A percentile compares a stretch with the other conserved stretches of the same genome.
Evolutionary conservation across 2,113 vertebrate species (phyloP).

Genomic region (Cathartes aura): DNA sequence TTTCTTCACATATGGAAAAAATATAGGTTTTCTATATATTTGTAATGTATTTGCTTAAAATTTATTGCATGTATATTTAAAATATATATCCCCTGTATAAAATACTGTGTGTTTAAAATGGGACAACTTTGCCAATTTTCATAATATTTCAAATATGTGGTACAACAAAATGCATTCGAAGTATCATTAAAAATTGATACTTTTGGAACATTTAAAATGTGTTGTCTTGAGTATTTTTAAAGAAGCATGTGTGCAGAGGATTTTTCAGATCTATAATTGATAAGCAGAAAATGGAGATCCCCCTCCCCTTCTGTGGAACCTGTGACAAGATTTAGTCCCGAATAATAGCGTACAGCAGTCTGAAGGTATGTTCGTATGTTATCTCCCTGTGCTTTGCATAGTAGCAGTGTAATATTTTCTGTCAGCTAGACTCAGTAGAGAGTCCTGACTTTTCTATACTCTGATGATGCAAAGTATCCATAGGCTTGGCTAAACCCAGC

Average conservation of each 20-base stretch:
- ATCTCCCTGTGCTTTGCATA: background rate
- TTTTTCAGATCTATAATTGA: background rate
- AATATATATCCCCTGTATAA: conserved; percentile 34
- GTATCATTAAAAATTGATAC: background rate
- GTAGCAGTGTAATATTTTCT: background rate
- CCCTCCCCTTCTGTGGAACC: background rate
- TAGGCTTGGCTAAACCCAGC: background rate
- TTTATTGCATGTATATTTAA: conserved; percentile 49
- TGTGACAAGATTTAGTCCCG: background rate
- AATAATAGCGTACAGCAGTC: background rate
- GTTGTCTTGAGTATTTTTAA: background rate
- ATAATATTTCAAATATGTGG: conserved; percentile 52
- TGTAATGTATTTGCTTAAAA: conserved; percentile 37
- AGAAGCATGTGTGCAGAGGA: background rate
- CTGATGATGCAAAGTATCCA: background rate
- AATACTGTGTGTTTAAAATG: background rate
- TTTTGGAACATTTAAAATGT: background rate
- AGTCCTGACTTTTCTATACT: background rate
- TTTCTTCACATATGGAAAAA: conserved; percentile 65
- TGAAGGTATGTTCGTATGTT: background rate
- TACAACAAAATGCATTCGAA: background rate
- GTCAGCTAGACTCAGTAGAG: background rate
- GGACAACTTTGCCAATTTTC: background rate
- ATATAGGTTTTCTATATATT: conserved; percentile 54
- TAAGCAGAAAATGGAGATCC: background rate